A percentile compares a stretch with the other conserved stretches of the same genome.
Conservation (phyloP, 2,797 vertebrate species). For the Orientallactaga sibirica region DNA sequence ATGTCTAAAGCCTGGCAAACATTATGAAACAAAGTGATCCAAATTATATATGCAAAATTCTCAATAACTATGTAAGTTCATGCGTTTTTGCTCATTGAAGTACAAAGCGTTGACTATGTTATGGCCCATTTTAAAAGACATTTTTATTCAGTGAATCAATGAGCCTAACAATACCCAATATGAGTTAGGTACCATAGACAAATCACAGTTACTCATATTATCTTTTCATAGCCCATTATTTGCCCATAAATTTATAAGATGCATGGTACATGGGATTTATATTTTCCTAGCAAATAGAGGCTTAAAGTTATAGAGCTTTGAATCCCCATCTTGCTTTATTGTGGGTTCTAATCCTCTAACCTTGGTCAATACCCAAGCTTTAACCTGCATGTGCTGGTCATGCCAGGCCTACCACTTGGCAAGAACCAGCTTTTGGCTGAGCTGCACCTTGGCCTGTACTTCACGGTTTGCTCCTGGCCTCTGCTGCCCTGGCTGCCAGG, state of each 20-base stretch:
- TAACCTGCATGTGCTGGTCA: background rate
- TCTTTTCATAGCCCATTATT: background rate
- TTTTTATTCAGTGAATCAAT: conserved; percentile 15
- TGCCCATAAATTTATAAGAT: background rate
- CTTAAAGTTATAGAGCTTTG: background rate
- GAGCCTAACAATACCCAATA: background rate
- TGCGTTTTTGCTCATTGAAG: background rate
- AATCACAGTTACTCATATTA: background rate
- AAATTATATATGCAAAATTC: conserved; percentile 29
- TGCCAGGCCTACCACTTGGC: background rate
- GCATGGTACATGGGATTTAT: background rate
- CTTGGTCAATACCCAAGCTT: background rate
- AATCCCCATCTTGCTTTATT: background rate
- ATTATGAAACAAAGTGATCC: conserved; percentile 37
- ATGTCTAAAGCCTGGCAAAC: background rate
- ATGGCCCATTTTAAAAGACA: conserved; percentile 12
- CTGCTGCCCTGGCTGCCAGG: background rate
- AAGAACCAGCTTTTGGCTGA: background rate
- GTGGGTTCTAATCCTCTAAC: background rate
- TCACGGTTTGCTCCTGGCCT: background rate
- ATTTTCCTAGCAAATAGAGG: background rate
- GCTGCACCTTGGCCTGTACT: background rate
- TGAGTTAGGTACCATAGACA: background rate
- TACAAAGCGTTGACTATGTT: background rate
- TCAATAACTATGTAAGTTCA: background rate